Evolutionary conservation across 92 coral and sea anemone species (phyloP), one percentile per base, ranked within the genome.

Genomic region (Epizoanthus fatuus): DNA sequence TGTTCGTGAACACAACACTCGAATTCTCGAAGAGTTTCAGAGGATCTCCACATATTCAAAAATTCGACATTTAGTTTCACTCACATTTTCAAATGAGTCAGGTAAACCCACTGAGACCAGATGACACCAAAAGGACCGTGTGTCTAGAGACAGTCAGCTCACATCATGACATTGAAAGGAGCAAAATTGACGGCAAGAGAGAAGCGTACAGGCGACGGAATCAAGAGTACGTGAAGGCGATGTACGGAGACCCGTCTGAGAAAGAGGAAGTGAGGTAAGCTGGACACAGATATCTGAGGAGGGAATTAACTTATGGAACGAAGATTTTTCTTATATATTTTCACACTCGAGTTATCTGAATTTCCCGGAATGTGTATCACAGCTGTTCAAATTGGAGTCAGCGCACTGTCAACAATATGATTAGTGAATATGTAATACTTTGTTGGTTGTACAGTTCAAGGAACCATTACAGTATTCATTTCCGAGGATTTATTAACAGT

Each of bases 261-360:
- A 95, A 90, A 53, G 98, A 95, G 74, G 90, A 90, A 92, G 95
- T 95, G 15, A 87, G 92, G 98, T 95, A 53, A 72, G 70, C 42
- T 39, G 22, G 9, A 4, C 22, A 6, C 4, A 49, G 38, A 52
- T 14, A 25, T 12, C n/a, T 7, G 45, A 53, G 42, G 22, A 53
- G 1, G 9, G 55, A 54, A 52, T 40, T 13, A 14, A 25, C 20
- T 53, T 32, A 12, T 4, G 6, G 4, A 19, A 9, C 14, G 13
- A 25, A 19, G 2, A 4, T 53, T 53, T 52, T 38, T 20, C 10
- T 0, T 4, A 47, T 12, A 53, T 74, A 32, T 16, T 74, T 29
- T 49, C 56, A 5, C n/a, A 32, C 45, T 52, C 12, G 40, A 74
- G 25, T 20, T 10, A 47, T n/a, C n/a, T n/a, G n/a, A n/a, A n/a